A percentile compares a stretch with the other conserved stretches of the same genome.
phyloP scores from a whole-genome alignment of 2,113 vertebrate species.

The Cyanocitta stelleri region DNA sequence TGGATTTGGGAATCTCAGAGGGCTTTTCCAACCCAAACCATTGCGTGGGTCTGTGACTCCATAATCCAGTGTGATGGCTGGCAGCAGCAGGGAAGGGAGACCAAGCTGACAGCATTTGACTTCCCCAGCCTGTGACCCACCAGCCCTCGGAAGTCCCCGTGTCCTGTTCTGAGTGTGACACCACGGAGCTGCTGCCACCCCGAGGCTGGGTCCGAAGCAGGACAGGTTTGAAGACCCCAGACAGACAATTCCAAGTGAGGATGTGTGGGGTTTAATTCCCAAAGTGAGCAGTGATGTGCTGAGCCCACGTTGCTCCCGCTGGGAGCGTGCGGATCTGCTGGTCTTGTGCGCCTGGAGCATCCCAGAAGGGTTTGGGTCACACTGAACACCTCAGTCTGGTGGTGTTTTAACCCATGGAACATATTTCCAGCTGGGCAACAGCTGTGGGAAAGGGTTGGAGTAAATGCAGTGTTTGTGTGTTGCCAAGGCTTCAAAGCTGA shows the following conservation, averaged over 20 bases:
- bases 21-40: not conserved
- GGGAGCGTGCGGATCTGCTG: not conserved
- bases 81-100: not conserved
- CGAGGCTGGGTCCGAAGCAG: not conserved
- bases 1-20: not conserved
- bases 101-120: not conserved
- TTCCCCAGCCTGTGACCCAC: not conserved
- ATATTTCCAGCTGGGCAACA: not conserved
- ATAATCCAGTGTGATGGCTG: not conserved
- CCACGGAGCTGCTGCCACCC: accelerated
- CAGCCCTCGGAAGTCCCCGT: not conserved
- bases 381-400: not conserved
- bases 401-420: not conserved
- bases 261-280: accelerated
- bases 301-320: not conserved
- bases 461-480: not conserved
- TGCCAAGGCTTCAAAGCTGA: not conserved
- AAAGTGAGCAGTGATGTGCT: not conserved
- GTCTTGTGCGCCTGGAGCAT: not conserved
- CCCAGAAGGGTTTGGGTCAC: not conserved
- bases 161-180: accelerated
- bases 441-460: not conserved
- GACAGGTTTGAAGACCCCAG: not conserved
- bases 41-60: not conserved
- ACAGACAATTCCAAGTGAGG: accelerated